Evolutionary conservation across 2,888 invertebrate species (phyloP).

Genomic region (Melanargia galathea): DNA sequence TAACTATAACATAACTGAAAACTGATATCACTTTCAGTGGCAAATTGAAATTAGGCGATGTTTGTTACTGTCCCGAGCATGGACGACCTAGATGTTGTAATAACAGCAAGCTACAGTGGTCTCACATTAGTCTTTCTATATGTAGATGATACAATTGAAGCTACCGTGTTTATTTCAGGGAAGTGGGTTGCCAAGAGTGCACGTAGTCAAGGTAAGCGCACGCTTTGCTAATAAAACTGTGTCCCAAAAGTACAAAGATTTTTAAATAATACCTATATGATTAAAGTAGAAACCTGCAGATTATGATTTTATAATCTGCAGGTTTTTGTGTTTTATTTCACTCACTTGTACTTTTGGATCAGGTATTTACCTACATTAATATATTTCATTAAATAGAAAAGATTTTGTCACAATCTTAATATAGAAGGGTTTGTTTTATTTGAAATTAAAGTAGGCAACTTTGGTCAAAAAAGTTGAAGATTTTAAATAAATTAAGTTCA

Average conservation of each 20-base stretch:
- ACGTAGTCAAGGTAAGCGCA: conserved; percentile 74
- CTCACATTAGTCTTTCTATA: conserved; percentile 30
- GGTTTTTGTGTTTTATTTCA: too few relatives aligned
- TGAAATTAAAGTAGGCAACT: conserved; percentile 1
- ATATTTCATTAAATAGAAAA: conserved; percentile 2
- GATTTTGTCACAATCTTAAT: neutral
- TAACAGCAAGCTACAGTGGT: conserved; percentile 53
- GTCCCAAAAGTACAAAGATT: too few relatives aligned
- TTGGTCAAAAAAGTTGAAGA: neutral
- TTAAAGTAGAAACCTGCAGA: too few relatives aligned
- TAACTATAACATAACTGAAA: neutral
- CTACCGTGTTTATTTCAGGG: conserved; percentile 73
- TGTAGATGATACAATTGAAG: conserved; percentile 50
- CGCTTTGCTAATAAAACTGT: conserved; percentile 47
- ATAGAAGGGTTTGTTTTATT: conserved; percentile 1
- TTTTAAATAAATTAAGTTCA: neutral
- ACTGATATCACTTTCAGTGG: conserved; percentile 16
- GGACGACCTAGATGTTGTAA: conserved; percentile 71
- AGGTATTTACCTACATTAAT: neutral
- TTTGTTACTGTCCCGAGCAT: conserved; percentile 77
- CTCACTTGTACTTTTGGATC: too few relatives aligned
- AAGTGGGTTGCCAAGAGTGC: conserved; percentile 69
- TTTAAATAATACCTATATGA: too few relatives aligned
- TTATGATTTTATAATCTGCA: too few relatives aligned
- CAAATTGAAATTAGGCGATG: conserved; percentile 52